Evolutionary conservation across 1,140 invertebrate genomes (phyloP).

Genomic region (Sinella curviseta): DNA sequence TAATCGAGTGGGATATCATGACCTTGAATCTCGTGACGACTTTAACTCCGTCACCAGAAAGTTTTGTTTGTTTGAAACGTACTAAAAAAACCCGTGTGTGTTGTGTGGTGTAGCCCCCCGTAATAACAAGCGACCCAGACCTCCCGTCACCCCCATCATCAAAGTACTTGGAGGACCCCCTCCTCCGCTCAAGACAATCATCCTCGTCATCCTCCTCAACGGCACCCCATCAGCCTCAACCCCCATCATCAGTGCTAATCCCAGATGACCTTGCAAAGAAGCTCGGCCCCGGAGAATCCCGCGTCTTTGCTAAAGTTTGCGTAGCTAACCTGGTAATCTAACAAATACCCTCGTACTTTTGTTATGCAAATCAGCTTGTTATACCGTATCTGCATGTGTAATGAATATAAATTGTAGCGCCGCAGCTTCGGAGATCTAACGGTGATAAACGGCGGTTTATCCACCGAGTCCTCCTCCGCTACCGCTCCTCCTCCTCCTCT

Average conservation of each 20-base stretch:
- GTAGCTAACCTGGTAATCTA: constrained; percentile 38
- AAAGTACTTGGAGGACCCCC: too few relatives aligned
- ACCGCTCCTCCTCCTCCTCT: too few relatives aligned
- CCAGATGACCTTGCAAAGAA: constrained; percentile 17
- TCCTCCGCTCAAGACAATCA: neutral
- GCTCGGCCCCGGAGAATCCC: constrained; percentile 15
- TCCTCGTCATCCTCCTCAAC: neutral
- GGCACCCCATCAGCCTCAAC: neutral
- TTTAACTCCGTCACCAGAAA: too few relatives aligned
- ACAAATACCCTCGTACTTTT: constrained; percentile 7
- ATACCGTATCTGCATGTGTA: neutral
- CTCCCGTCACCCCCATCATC: too few relatives aligned
- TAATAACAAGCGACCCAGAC: too few relatives aligned
- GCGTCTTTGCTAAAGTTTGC: constrained; percentile 44
- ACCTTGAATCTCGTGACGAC: too few relatives aligned
- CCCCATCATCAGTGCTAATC: too few relatives aligned
- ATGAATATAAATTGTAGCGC: constrained; percentile 55
- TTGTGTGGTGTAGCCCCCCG: too few relatives aligned
- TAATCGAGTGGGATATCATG: too few relatives aligned
- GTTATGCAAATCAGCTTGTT: neutral
- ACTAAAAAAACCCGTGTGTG: too few relatives aligned
- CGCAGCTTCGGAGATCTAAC: constrained; percentile 66
- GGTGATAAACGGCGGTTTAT: constrained; percentile 59
- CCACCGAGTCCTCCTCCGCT: constrained; percentile 45
- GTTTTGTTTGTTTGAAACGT: too few relatives aligned